Evolutionary conservation across 2,888 invertebrate species (phyloP), one percentile per base, ranked within the genome.

Genomic region (Elysia crispata): DNA sequence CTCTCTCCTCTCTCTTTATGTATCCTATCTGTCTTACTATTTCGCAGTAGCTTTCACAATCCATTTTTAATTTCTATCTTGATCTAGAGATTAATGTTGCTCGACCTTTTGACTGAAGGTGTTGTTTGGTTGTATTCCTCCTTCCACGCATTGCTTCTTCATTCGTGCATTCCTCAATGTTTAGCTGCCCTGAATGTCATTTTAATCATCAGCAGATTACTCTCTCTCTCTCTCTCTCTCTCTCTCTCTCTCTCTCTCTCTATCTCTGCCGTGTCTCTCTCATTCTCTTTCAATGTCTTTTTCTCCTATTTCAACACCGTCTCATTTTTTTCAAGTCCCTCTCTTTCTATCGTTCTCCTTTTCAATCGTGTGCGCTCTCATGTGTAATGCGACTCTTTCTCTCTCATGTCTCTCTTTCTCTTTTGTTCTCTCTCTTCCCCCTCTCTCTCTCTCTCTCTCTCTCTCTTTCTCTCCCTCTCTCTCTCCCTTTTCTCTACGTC

Each of bases 401-500:
- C 57, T 75, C 64, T 41, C 31, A n/a, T n/a, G n/a, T 62, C 30
- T 74, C 60, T 74, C 60, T 60, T 60, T 74, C n/a, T 23, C 60
- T 60, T 60, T 31, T 28, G n/a, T 74, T n/a, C n/a, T n/a, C n/a
- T n/a, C n/a, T n/a, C n/a, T n/a, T n/a, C n/a, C n/a, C n/a, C n/a
- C n/a, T 74, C 30, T 30, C 30, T 60, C 30, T 57, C 74, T 74
- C 50, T 74, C 60, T 74, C 74, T 30, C 31, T 60, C 23, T 60
- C 75, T 62, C 64, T 31, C 41, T 75, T 28, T 62, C 30, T 75
- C 57, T 75, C 64, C 23, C 31, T 62, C 30, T 74, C 60, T 74
- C 60, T 60, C 74, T 74, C n/a, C 31, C 60, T 60, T 60, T 31
- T 28, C 31, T 74, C 64, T 75, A 23, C 33, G 33, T 75, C 64